phyloP scores from a whole-genome alignment of 2,888 invertebrate species.

The Macaria liturata region DNA sequence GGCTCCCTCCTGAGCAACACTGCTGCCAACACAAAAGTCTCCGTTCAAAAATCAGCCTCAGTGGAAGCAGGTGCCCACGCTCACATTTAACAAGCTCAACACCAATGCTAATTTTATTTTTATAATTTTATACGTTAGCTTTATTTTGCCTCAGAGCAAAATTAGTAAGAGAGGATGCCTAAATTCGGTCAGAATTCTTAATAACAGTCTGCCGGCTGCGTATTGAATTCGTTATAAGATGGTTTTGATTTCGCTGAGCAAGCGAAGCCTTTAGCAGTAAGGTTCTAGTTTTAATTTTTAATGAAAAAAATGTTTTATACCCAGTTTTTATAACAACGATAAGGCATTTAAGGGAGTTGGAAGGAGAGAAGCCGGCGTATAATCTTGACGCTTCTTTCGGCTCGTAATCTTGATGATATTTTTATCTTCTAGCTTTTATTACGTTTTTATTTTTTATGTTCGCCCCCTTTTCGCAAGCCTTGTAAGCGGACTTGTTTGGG shows the following conservation, averaged over 20 bases:
- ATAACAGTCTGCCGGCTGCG: constrained; percentile 1
- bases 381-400: constrained; percentile 50
- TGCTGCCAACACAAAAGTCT: constrained; percentile 64
- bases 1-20: constrained; percentile 83
- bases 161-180: constrained; percentile 1
- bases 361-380: constrained; percentile 43
- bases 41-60: constrained; percentile 69
- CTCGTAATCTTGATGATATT: constrained; percentile 66
- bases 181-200: constrained; percentile 10
- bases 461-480: constrained; percentile 39
- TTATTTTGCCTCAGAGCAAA: background rate
- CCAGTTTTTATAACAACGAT: constrained; percentile 48
- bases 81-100: constrained; percentile 24
- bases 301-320: constrained; percentile 41
- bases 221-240: constrained; percentile 15
- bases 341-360: constrained; percentile 48
- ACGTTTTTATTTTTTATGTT: constrained; percentile 62
- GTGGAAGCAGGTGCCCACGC: constrained; percentile 63
- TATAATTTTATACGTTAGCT: constrained; percentile 10
- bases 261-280: constrained; percentile 16
- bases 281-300: constrained; percentile 21
- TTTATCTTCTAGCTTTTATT: constrained; percentile 64
- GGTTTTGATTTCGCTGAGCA: constrained; percentile 17
- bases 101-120: constrained; percentile 2
- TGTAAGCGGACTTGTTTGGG: constrained; percentile 45